Conservation (phyloP, 2,113 vertebrate genomes). For the Panurus biarmicus region DNA sequence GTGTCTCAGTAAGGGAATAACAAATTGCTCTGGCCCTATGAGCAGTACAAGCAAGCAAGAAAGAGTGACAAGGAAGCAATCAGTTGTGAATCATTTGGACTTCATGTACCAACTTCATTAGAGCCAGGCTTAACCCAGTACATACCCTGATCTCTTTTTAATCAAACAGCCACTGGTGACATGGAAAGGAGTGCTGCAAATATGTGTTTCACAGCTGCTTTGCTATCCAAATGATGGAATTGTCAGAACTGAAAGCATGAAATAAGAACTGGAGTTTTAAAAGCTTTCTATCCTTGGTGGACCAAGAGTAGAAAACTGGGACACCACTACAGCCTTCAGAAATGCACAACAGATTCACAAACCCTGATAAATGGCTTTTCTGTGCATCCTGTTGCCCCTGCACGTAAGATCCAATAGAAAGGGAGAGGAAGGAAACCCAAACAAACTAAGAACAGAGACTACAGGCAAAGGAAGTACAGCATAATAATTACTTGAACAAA, state of each 20-base stretch:
- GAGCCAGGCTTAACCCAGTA: not conserved
- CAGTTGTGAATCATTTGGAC: rapidly evolving
- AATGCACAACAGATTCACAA: not conserved
- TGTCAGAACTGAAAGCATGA: not conserved
- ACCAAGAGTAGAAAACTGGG: not conserved
- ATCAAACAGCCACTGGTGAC: not conserved
- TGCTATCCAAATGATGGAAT: not conserved
- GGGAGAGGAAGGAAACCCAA: not conserved
- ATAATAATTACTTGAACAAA: not conserved
- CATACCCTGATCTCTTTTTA: not conserved
- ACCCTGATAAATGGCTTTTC: not conserved
- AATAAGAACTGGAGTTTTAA: not conserved
- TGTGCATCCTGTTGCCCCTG: not conserved
- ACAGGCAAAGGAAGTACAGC: not conserved
- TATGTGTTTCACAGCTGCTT: not conserved
- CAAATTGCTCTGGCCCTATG: not conserved
- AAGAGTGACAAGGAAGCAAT: not conserved
- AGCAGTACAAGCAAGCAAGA: not conserved
- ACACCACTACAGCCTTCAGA: not conserved
- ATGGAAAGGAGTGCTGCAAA: not conserved
- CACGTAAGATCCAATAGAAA: not conserved
- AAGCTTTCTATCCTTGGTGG: not conserved
- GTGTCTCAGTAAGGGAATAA: not conserved
- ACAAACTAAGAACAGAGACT: not conserved
- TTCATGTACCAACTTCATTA: not conserved